Evolutionary conservation across 2,113 vertebrate genomes (phyloP), one percentile per base, ranked within the genome.

Genomic region (Menidia beryllina): DNA sequence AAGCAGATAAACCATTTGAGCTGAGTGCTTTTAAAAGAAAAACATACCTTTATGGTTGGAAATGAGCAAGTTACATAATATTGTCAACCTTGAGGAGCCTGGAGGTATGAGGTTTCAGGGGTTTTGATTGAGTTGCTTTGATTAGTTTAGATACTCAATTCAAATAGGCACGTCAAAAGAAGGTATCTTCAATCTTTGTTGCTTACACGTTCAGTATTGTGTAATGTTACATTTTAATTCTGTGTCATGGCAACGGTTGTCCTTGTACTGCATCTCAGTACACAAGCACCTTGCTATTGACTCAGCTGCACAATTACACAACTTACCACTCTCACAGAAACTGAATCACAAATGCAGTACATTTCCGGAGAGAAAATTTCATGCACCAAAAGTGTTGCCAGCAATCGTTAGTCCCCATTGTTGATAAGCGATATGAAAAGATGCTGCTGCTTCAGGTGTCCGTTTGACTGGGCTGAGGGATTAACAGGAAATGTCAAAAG

Each of bases 401-500:
- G 45, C 76, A 80, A 34, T 21, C 27, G 10, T 49, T 45, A 21
- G 17, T 15, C 20, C 49, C 38, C 54, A 61, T 75, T 81, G 71
- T 73, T 43, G 64, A 57, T 53, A 60, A 11, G 52, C 58, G 51
- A 78, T 67, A 78, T 77, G 58, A 58, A 57, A 78, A 84, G 73
- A 77, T 80, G 1, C 59, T 72, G 27, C 21, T 34, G 60, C 62
- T 75, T 77, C 61, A 76, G 79, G 83, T 76, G 80, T 77, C 68
- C 68, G 64, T 77, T 79, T 72, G 81, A 72, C 68, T 84, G 86
- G 75, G 57, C 63, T 1, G 38, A 76, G 62, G 81, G 84, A 82
- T 90, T 86, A 88, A 70, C 74, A 43, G 71, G 39, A 64, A 57
- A 52, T 83, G 82, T 88, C 77, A 87, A 82, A 85, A 79, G 71